Evolutionary conservation across 1,140 invertebrate genomes (phyloP), one percentile per base, ranked within the genome.

Genomic region (Ganaspis sp.): DNA sequence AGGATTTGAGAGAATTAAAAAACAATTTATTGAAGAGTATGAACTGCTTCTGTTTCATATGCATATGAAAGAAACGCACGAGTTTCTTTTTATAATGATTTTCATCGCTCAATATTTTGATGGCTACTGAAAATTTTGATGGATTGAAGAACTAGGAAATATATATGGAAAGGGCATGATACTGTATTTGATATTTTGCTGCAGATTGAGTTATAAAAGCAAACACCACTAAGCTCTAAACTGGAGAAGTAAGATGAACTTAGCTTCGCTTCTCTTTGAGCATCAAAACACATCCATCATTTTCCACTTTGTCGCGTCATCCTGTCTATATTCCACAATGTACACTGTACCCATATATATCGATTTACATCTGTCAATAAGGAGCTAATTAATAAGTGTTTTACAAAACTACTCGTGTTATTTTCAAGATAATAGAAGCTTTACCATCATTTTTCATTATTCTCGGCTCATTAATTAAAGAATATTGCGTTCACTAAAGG

Each of bases 291-390:
- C 85, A 88, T 89, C 86, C 85, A 89, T 89, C 85, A 86, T 73
- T 77, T 74, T 53, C 76, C 26, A 77, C 80, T 87, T 88, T 81
- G 82, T 87, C 84, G 73, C 77, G 84, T 87, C 85, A 87, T 85
- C 71, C 76, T 86, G 76, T 82, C 76, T 77, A 79, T 83, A 83
- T 78, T 34, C 29, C 6, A 79, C 1, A 6, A 19, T 72, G 1
- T 49, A 17, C 23, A 29, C 11, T 64, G 58, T 64, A 64, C 11
- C 29, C 29, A 12, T 26, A 64, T 42, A 73, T 81, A 82, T 81
- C 84, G 76, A 77, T 85, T 87, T 81, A 83, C 75, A 23, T 70
- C 73, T 83, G 82, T 82, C 81, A 74, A 77, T 83, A 49, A 69
- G 11, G 38, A 45, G 69, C 81, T 78, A 83, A 77, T 77, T 85